A percentile compares a stretch with the other conserved stretches of the same genome.
Conservation (phyloP, 1,140 invertebrate genomes). For the Stegodyphus dumicola region DNA sequence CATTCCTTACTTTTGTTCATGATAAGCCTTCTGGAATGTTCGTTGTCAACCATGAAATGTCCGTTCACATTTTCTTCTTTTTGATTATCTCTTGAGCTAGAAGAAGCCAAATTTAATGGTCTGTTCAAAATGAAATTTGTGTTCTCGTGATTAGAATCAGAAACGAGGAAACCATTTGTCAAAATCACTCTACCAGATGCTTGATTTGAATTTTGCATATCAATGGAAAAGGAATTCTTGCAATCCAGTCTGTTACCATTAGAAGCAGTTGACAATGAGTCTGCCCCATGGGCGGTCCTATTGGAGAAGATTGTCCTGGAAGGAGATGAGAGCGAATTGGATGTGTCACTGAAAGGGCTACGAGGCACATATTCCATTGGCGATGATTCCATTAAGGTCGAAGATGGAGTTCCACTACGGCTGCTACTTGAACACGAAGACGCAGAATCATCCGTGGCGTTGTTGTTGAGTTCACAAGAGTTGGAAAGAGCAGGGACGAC, state of each 20-base stretch:
- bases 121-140: not conserved
- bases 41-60: too few species aligned
- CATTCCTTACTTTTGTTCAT: too few species aligned
- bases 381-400: not conserved
- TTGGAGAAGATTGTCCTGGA: not conserved
- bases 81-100: not conserved
- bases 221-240: not conserved
- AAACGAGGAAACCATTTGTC: too few species aligned
- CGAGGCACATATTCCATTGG: slow-evolving; percentile 4
- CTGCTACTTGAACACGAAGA: slow-evolving; percentile 34
- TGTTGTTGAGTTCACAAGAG: too few species aligned
- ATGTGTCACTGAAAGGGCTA: slow-evolving; percentile 18
- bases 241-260: not conserved
- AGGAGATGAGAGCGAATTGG: not conserved
- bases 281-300: not conserved
- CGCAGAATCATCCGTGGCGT: slow-evolving; percentile 18
- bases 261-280: not conserved
- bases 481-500: not conserved
- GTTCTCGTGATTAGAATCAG: not conserved
- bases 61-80: not conserved
- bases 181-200: not conserved
- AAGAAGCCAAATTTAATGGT: not conserved
- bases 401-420: slow-evolving; percentile 28
- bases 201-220: not conserved
- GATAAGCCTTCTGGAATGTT: too few species aligned